Base-by-base conservation (phyloP, 2,888 invertebrate species). In the Rapana venosa region DNA sequence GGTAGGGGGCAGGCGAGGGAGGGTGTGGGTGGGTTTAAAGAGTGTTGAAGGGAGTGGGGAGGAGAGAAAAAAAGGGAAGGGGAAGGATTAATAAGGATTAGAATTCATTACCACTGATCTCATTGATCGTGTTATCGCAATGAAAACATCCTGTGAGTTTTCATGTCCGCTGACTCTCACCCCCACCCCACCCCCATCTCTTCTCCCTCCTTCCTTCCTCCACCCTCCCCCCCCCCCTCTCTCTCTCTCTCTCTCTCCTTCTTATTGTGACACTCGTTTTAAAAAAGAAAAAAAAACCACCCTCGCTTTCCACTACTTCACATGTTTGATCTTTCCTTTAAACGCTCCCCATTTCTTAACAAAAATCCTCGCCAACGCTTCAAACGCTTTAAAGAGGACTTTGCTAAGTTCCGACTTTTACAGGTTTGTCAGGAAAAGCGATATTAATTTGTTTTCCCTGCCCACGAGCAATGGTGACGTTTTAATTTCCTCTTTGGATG, bases 101-200 rank as follows among this genome's bases (percentile, higher is more conserved):
- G 84, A 56, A 84, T 84, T 84, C 58, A 84, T 58, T n/a, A 84
- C 58, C 58, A 84, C 56, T 30, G 84, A 58, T 84, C 84, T 84
- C 58, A 84, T 84, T 84, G 84, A 84, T 84, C 58, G n/a, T n/a
- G 84, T 47, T 84, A 84, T 84, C 84, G 84, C 20, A 17, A 1
- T 30, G 56, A 84, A n/a, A n/a, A 84, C 84, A 84, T n/a, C 84
- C 84, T 58, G 84, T n/a, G 84, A 74, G 61, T 36, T 84, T 66
- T 74, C 66, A 35, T 84, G 70, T 66, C 32, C 30, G 74, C 26
- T 70, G 47, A n/a, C 30, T 6, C n/a, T 74, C 74, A n/a, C 26
- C n/a, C 74, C n/a, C 26, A n/a, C 74, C n/a, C 26, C n/a, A n/a
- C 35, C 17, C 1, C 79, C 35, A 5, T 79, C 79, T 79, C 20